Percentiles rank a stretch among this genome's conserved stretches.
phyloP scores from a whole-genome alignment of 2,797 vertebrate genomes.

The Notolabrus celidotus region DNA sequence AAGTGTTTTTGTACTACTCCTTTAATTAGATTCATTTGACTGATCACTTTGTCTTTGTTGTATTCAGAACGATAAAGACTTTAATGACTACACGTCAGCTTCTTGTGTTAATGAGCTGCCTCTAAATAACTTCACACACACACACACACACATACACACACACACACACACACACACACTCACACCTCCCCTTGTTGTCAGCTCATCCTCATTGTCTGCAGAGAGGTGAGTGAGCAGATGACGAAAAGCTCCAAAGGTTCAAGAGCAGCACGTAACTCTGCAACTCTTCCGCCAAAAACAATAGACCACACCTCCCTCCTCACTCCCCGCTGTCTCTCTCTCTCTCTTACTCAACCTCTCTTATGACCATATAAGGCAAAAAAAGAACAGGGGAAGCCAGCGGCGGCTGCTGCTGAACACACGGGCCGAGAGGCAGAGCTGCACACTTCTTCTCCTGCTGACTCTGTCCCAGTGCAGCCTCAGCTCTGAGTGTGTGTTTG shows the following conservation, averaged over 20 bases:
- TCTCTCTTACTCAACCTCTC: slow-evolving; percentile 76
- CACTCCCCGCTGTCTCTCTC: slow-evolving; percentile 63
- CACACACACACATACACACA: background rate
- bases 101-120: background rate
- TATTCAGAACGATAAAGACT: too few relatives aligned
- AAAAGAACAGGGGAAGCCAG: slow-evolving; percentile 78
- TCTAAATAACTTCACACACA: background rate
- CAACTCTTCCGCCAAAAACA: slow-evolving; percentile 84
- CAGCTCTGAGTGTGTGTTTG: slow-evolving; percentile 58
- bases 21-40: too few relatives aligned
- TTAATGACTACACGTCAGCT: too few relatives aligned
- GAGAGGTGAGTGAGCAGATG: slow-evolving; percentile 62
- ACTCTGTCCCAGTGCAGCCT: slow-evolving; percentile 29
- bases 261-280: slow-evolving; percentile 75
- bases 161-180: background rate
- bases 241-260: slow-evolving; percentile 74
- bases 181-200: slow-evolving; percentile 1
- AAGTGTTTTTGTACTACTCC: too few relatives aligned
- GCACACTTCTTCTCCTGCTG: slow-evolving; percentile 70
- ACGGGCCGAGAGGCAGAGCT: slow-evolving; percentile 59
- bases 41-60: too few relatives aligned
- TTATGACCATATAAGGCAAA: slow-evolving; percentile 89
- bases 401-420: slow-evolving; percentile 60
- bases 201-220: slow-evolving; percentile 53
- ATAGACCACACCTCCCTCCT: slow-evolving; percentile 85